These are phyloP conservation scores for Netelia virgata DNA, from an alignment of 2,888 invertebrate genomes.

Conservation along the genomic window DNA sequence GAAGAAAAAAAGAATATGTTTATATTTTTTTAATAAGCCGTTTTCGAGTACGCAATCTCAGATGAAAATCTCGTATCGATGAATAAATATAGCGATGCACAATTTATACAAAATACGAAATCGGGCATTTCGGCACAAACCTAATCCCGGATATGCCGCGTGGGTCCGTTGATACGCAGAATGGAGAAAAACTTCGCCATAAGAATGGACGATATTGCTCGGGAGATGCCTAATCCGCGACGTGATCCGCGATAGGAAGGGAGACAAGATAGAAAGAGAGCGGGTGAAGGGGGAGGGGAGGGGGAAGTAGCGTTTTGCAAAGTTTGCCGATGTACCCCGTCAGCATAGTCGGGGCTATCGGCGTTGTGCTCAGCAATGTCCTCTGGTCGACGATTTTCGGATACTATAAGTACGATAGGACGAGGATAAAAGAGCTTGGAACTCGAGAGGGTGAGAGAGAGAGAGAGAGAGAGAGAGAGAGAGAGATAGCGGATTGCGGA, in stretches of 20 bases:
- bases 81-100: constrained; percentile 29
- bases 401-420: constrained; percentile 65
- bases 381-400: constrained; percentile 52
- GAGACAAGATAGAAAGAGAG: constrained; percentile 34
- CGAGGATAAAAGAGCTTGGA: constrained; percentile 56
- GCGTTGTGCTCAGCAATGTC: constrained; percentile 30
- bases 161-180: constrained; percentile 19
- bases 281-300: too few species aligned
- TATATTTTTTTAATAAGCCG: neutral
- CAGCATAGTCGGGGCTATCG: constrained; percentile 44
- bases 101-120: constrained; percentile 26
- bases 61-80: neutral
- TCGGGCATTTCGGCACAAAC: constrained; percentile 3
- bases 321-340: constrained; percentile 68
- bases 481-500: constrained; percentile 44
- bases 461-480: constrained; percentile 38
- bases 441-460: constrained; percentile 40
- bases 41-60: neutral
- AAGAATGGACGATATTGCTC: constrained; percentile 74
- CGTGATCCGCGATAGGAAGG: constrained; percentile 71
- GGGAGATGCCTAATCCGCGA: constrained; percentile 74
- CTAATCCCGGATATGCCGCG: constrained; percentile 28
- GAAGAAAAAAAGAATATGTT: neutral
- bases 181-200: constrained; percentile 37
- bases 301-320: constrained; percentile 61